Evolutionary conservation across 2,888 invertebrate species (phyloP).

Genomic region (Nomada goodeniana): DNA sequence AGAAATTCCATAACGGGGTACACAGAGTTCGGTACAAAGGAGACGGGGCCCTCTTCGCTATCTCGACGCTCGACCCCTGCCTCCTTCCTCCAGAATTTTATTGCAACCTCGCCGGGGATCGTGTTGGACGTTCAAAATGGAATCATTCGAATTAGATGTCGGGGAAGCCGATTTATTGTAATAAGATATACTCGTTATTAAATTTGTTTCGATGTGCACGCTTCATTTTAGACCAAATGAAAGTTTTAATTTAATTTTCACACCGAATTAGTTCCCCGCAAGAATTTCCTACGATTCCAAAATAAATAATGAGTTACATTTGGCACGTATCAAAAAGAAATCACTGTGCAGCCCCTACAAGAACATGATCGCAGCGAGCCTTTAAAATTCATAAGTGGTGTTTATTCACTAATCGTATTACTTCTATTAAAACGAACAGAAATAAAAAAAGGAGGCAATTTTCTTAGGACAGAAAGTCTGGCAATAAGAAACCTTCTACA

Average conservation of each 20-base stretch:
- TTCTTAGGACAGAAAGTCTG: no score
- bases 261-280: no score
- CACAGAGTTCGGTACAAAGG: constrained; percentile 46
- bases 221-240: not conserved
- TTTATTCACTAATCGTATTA: no score
- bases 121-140: constrained; percentile 31
- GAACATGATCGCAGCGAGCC: no score
- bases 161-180: constrained; percentile 14
- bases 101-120: constrained; percentile 28
- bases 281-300: no score
- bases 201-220: constrained; percentile 6
- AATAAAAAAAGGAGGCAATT: no score
- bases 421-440: no score
- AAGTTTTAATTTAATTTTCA: not conserved
- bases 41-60: constrained; percentile 13
- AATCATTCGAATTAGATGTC: constrained; percentile 31
- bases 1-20: constrained; percentile 60
- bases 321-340: no score
- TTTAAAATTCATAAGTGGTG: no score
- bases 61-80: constrained; percentile 29
- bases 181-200: constrained; percentile 26
- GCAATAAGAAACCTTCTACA: no score
- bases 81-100: constrained; percentile 34
- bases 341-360: no score
- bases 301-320: no score